A percentile compares a stretch with the other conserved stretches of the same genome.
Conservation (phyloP, 2,113 vertebrate genomes). For the Eretmochelys imbricata region DNA sequence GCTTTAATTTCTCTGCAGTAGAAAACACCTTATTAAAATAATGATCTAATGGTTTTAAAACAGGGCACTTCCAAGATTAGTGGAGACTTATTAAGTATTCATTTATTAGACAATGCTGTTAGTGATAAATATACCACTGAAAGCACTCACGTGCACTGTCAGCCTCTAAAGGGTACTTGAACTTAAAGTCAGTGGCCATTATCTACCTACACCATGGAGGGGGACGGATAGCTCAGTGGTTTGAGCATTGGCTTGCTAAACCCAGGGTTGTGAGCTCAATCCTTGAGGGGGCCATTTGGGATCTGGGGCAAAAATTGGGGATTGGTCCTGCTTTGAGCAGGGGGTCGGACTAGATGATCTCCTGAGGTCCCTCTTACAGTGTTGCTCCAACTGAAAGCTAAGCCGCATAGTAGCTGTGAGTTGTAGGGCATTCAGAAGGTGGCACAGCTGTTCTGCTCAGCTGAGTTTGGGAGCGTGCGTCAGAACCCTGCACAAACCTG, state of each 20-base stretch:
- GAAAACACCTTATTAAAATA: constrained; percentile 66
- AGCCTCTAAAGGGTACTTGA: background rate
- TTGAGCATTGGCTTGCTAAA: too few relatives aligned
- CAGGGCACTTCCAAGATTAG: constrained; percentile 30
- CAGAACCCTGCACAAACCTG: background rate
- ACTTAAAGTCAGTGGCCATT: background rate
- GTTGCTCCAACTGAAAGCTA: background rate
- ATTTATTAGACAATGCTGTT: constrained; percentile 21
- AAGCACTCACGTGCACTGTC: background rate
- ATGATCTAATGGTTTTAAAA: constrained; percentile 55
- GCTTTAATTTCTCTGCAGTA: constrained; percentile 43
- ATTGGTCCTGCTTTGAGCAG: too few relatives aligned
- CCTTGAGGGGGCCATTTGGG: too few relatives aligned
- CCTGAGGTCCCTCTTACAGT: background rate
- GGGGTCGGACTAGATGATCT: too few relatives aligned
- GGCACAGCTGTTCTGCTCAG: background rate
- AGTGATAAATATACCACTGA: constrained; percentile 41
- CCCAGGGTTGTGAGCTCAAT: too few relatives aligned
- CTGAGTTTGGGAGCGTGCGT: background rate
- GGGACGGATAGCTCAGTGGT: too few relatives aligned
- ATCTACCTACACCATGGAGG: background rate
- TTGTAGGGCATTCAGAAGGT: background rate
- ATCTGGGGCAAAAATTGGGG: too few relatives aligned
- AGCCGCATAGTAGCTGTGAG: background rate
- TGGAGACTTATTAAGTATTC: constrained; percentile 40